phyloP scores from a whole-genome alignment of 2,888 invertebrate species.

The Drosophila maculinotata region DNA sequence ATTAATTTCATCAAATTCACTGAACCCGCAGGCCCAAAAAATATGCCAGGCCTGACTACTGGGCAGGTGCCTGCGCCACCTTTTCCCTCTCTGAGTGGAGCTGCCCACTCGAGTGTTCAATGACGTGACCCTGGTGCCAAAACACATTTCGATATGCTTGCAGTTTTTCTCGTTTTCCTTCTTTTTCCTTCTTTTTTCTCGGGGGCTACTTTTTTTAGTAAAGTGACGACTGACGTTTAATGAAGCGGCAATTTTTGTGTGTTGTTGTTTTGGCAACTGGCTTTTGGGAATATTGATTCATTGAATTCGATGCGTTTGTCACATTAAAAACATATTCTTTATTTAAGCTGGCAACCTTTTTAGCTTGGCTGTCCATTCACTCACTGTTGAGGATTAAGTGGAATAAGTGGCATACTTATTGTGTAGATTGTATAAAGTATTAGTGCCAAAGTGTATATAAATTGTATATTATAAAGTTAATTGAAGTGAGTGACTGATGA shows the following conservation, averaged over 20 bases:
- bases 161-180: conserved; percentile 27
- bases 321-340: conserved; percentile 56
- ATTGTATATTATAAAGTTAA: not conserved
- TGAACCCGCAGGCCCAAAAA: conserved; percentile 57
- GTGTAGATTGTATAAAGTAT: conserved; percentile 11
- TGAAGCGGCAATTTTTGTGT: conserved; percentile 64
- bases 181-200: conserved; percentile 5
- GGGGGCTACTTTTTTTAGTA: conserved; percentile 17
- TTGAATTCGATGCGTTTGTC: conserved; percentile 48
- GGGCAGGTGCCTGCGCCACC: conserved; percentile 34
- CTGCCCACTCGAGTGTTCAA: conserved; percentile 63
- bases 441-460: no score
- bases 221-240: conserved; percentile 46
- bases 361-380: conserved; percentile 18
- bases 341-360: conserved; percentile 29
- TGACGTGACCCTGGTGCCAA: conserved; percentile 48
- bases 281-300: conserved; percentile 44
- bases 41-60: conserved; percentile 47
- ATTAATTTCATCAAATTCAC: conserved; percentile 71
- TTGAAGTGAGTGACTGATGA: no score
- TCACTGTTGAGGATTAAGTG: conserved; percentile 26
- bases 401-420: conserved; percentile 16
- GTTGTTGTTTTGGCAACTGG: conserved; percentile 11
- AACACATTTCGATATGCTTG: conserved; percentile 40
- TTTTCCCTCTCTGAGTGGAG: conserved; percentile 24